Evolutionary conservation across 2,113 vertebrate species (phyloP).

Genomic region (Xenopus tropicalis): UCB_Xtro_10.0 CM004444.2:177598001-177598500

Average conservation of each 20-base stretch:
- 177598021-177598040: too few relatives aligned
- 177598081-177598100: too few relatives aligned
- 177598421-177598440: slow-evolving; percentile 62
- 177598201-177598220: neutral
- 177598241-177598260: slow-evolving; percentile 82
- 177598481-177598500: slow-evolving; percentile 55
- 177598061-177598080: too few relatives aligned
- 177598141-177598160: neutral
- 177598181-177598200: fast-evolving
- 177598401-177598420: slow-evolving; percentile 73
- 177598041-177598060: too few relatives aligned
- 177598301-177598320: slow-evolving; percentile 91
- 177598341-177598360: slow-evolving; percentile 59
- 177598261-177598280: slow-evolving; percentile 90
- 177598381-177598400: slow-evolving; percentile 82
- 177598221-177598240: slow-evolving; percentile 71
- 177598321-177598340: slow-evolving; percentile 68
- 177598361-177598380: slow-evolving; percentile 70
- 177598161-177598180: neutral
- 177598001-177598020: too few relatives aligned
- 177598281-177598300: slow-evolving; percentile 89
- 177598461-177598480: slow-evolving; percentile 52
- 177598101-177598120: too few relatives aligned
- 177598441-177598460: slow-evolving; percentile 55
- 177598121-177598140: neutral